These are phyloP conservation scores for Drosophila willistoni DNA, from an alignment of 1,140 invertebrate species.

Conservation along the genomic window DNA sequence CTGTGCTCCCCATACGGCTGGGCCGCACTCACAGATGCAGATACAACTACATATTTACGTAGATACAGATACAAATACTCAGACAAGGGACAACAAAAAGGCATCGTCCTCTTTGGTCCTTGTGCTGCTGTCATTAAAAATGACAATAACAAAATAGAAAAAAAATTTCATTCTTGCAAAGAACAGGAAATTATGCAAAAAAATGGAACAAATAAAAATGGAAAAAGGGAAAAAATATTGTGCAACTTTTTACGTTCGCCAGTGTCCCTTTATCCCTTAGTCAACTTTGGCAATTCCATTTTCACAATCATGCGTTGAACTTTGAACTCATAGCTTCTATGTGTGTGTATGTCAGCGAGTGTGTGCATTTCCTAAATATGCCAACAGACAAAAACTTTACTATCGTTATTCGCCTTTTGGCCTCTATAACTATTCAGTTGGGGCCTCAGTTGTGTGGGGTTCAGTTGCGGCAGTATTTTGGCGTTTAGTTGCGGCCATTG, in stretches of 20 bases:
- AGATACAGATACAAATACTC: constrained; percentile 26
- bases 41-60: background rate
- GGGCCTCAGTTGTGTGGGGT: constrained; percentile 69
- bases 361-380: constrained; percentile 75
- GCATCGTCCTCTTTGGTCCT: constrained; percentile 1
- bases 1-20: constrained; percentile 42
- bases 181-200: constrained; percentile 70
- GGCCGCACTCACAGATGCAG: background rate
- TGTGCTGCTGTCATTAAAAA: constrained; percentile 65
- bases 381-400: constrained; percentile 73
- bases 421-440: constrained; percentile 43
- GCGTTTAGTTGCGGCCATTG: constrained; percentile 78
- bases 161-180: constrained; percentile 27
- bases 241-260: constrained; percentile 36
- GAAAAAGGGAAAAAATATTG: constrained; percentile 25
- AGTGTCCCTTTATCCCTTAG: constrained; percentile 18
- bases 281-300: constrained; percentile 77
- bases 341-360: constrained; percentile 16
- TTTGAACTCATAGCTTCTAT: constrained; percentile 64
- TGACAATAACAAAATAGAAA: constrained; percentile 60
- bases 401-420: constrained; percentile 47
- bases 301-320: constrained; percentile 80
- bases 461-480: constrained; percentile 50
- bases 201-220: constrained; percentile 22
- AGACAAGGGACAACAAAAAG: background rate